A percentile compares a stretch with the other conserved stretches of the same genome.
These are phyloP conservation scores for Danio rerio DNA, from an alignment of 2,113 vertebrate genomes.

Conservation along the genomic window DNA sequence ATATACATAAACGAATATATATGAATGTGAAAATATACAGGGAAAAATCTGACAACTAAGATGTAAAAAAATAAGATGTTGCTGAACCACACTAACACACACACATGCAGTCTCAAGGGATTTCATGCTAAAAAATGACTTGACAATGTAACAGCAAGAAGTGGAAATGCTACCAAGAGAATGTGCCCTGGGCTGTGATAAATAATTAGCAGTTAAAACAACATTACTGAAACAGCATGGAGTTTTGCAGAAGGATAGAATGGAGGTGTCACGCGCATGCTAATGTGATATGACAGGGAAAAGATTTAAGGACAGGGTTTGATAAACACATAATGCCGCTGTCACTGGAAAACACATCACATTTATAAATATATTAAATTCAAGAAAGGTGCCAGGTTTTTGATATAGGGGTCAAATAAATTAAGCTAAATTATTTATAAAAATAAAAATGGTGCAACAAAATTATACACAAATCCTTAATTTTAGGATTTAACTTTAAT, in stretches of 20 bases:
- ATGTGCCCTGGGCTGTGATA: slow-evolving; percentile 66
- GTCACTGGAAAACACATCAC: too few species aligned
- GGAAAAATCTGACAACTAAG: background rate
- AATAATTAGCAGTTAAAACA: slow-evolving; percentile 75
- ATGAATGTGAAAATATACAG: background rate
- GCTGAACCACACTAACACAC: background rate
- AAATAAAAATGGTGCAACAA: background rate
- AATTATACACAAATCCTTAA: background rate
- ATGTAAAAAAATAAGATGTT: background rate
- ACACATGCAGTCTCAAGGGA: background rate
- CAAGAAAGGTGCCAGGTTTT: background rate
- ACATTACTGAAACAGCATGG: slow-evolving; percentile 63
- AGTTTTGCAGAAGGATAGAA: slow-evolving; percentile 58
- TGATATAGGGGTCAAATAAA: background rate
- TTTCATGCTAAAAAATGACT: slow-evolving; percentile 17
- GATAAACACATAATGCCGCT: slow-evolving; percentile 62
- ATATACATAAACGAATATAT: background rate
- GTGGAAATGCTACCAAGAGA: slow-evolving; percentile 26
- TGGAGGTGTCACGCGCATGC: slow-evolving; percentile 58
- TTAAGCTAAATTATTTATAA: background rate
- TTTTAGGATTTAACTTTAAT: background rate
- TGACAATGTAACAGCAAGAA: slow-evolving; percentile 1
- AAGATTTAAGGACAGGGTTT: slow-evolving; percentile 51
- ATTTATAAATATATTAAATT: too few species aligned
- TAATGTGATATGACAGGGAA: slow-evolving; percentile 51